These are phyloP conservation scores for Calameuta idolon DNA, from an alignment of 2,888 invertebrate species.

Conservation along the genomic window DNA sequence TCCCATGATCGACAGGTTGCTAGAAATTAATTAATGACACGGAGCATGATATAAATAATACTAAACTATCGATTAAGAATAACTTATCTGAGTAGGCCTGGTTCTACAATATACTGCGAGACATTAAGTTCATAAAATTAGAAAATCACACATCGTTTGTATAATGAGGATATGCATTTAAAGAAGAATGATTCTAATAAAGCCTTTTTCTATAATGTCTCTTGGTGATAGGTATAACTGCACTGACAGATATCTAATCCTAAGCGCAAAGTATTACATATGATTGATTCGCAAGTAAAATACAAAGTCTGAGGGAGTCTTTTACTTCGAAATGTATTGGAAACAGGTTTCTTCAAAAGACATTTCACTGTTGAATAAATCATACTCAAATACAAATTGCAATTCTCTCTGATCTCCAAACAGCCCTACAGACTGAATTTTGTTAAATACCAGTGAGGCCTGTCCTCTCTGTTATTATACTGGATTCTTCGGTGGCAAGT, in stretches of 20 bases:
- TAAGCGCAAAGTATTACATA: not conserved
- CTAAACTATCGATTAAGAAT: not conserved
- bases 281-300: not conserved
- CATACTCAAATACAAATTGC: not conserved
- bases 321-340: not conserved
- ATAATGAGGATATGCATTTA: not conserved
- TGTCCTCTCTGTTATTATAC: slow-evolving; percentile 15
- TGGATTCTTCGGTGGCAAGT: slow-evolving; percentile 36
- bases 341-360: not conserved
- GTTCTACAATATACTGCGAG: not conserved
- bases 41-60: not conserved
- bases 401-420: not conserved
- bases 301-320: no score
- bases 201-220: not conserved
- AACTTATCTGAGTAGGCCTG: not conserved
- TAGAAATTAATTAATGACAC: not conserved
- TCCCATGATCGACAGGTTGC: not conserved
- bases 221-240: not conserved
- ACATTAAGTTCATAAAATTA: not conserved
- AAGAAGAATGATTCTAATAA: not conserved
- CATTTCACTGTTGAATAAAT: not conserved
- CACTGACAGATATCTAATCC: not conserved
- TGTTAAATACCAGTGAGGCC: not conserved
- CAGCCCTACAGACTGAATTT: not conserved
- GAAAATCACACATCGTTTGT: not conserved